Evolutionary conservation across 2,888 invertebrate genomes (phyloP).

Genomic region (Monoplex corrugatus): DNA sequence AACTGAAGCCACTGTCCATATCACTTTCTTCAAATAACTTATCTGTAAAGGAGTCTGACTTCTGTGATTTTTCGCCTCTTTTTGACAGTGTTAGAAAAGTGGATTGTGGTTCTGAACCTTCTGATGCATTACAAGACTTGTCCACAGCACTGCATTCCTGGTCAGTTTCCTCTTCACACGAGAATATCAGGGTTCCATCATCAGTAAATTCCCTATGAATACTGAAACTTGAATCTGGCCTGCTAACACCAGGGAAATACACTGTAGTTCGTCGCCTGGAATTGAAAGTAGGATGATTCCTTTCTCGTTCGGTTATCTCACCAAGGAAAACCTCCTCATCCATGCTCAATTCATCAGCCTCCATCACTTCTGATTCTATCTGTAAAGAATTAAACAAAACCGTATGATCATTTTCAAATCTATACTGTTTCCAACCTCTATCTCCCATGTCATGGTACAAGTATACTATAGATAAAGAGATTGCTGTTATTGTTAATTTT

Average conservation of each 20-base stretch:
- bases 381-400: background rate
- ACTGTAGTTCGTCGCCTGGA: conserved; percentile 27
- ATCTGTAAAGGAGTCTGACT: background rate
- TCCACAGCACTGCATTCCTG: background rate
- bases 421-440: too few species aligned
- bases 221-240: conserved; percentile 14
- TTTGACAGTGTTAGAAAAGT: background rate
- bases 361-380: background rate
- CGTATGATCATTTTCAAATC: too few species aligned
- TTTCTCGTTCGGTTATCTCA: background rate
- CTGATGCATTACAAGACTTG: background rate
- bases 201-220: background rate
- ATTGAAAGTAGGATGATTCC: background rate
- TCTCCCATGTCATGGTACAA: too few species aligned
- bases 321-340: conserved; percentile 31
- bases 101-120: background rate
- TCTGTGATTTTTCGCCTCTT: background rate
- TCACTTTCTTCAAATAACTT: background rate
- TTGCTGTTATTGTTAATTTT: too few species aligned
- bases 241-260: conserved; percentile 35
- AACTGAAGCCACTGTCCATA: background rate
- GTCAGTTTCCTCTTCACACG: background rate
- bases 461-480: too few species aligned
- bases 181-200: conserved; percentile 32
- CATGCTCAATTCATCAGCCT: background rate